Evolutionary conservation across 2,113 vertebrate species (phyloP), one percentile per base, ranked within the genome.

Genomic region (Illadopsis cleaveri): DNA sequence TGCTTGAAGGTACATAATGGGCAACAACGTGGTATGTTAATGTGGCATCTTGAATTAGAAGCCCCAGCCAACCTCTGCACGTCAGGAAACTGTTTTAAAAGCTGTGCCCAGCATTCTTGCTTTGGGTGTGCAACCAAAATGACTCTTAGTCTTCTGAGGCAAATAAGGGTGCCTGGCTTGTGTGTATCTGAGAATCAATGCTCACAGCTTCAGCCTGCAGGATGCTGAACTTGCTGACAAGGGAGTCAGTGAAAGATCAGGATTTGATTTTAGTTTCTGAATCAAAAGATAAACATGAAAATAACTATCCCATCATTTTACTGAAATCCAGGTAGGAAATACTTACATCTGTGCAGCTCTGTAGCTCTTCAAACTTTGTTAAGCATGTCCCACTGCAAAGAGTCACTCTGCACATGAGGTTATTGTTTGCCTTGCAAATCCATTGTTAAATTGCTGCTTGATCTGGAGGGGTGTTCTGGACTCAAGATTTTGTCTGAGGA

Each of bases 61-160:
- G 23, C 18, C 48, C 6, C n/a, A 73, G 40, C 68, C 54, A 42
- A 25, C 11, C 48, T 90, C 73, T 78, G 35, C 45, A 5, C 25
- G 10, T 60, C 61, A 84, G 33, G 61, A 28, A 48, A 76, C 27
- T 28, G 6, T n/a, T 64, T 57, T 20, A 31, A 94, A 82, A 44
- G 12, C 10, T 21, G 18, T 38, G 71, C 31, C 62, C 17, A 44
- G 37, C 0, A 0, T 61, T 92, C 80, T 77, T 0, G 0, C 27
- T 83, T 77, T 0, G 0, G 12, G 4, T 31, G 7, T 22, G 16
- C 24, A n/a, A 54, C 25, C 8, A 35, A n/a, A 61, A 57, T 17
- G 10, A 25, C 15, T 79, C 56, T 82, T 14, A 22, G 45, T 12
- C 50, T 65, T 80, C 45, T 2, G 3, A 51, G 40, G 27, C 25